A percentile compares a stretch with the other conserved stretches of the same genome.
These are phyloP conservation scores for Cherax destructor DNA, from an alignment of 1,140 invertebrate genomes.

Conservation along the genomic window DNA sequence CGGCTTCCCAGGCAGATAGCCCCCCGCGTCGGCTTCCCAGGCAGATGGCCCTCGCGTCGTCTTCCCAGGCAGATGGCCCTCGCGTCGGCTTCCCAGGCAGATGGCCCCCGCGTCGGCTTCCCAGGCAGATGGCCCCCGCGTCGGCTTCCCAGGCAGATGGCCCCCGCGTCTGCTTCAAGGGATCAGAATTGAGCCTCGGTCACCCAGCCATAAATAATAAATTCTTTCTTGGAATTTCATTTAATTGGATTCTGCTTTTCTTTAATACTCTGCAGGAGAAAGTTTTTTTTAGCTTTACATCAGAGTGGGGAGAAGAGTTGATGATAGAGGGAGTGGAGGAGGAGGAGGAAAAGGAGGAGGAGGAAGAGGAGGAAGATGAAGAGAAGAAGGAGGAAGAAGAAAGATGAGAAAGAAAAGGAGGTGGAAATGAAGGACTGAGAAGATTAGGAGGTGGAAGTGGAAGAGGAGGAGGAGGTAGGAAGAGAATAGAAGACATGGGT, in stretches of 20 bases:
- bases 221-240: background rate
- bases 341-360: background rate
- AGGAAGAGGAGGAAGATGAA: background rate
- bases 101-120: no score
- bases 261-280: background rate
- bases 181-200: background rate
- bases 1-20: no score
- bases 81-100: no score
- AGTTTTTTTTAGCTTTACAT: background rate
- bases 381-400: background rate
- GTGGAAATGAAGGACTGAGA: no score
- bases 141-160: background rate
- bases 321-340: background rate
- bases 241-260: background rate
- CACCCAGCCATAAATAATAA: background rate
- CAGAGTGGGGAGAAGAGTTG: background rate
- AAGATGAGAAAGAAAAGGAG: background rate
- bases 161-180: background rate
- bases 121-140: no score
- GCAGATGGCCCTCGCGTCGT: no score
- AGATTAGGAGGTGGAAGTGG: background rate
- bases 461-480: background rate
- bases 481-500: background rate
- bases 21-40: no score
- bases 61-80: no score